Conservation (phyloP, 1,140 invertebrate genomes). For the Pemphigus obesinymphae region DNA sequence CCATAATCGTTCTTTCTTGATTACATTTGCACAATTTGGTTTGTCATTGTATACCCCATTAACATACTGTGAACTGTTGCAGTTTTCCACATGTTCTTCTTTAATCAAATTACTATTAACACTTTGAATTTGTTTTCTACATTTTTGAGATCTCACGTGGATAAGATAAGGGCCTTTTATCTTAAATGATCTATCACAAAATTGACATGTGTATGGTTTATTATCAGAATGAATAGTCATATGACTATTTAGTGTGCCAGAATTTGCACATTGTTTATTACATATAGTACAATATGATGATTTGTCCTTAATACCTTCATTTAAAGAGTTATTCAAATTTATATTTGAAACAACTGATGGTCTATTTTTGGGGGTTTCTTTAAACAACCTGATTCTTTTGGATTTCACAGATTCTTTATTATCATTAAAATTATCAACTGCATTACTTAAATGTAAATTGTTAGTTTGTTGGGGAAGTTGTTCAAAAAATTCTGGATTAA, state of each 20-base stretch:
- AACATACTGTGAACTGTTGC: neutral
- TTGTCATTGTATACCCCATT: neutral
- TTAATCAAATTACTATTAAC: neutral
- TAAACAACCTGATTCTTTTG: neutral
- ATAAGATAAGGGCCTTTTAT: neutral
- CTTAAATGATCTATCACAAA: neutral
- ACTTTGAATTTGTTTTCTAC: neutral
- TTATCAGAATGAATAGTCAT: neutral
- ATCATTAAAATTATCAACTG: neutral
- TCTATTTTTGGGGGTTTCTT: neutral
- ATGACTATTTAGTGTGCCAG: neutral
- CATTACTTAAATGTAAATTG: neutral
- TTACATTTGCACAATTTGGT: neutral
- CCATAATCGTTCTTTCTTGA: neutral
- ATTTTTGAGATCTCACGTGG: neutral
- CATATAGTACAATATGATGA: neutral
- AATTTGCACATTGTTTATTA: neutral
- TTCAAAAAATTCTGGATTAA: neutral
- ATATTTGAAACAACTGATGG: neutral
- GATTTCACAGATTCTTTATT: neutral
- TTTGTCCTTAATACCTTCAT: neutral
- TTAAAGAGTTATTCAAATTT: neutral
- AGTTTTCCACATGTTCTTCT: neutral
- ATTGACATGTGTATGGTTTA: neutral
- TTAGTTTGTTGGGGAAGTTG: too few relatives aligned